Conservation (phyloP, 1,140 invertebrate genomes). For the Odontomachus brunneus region DNA sequence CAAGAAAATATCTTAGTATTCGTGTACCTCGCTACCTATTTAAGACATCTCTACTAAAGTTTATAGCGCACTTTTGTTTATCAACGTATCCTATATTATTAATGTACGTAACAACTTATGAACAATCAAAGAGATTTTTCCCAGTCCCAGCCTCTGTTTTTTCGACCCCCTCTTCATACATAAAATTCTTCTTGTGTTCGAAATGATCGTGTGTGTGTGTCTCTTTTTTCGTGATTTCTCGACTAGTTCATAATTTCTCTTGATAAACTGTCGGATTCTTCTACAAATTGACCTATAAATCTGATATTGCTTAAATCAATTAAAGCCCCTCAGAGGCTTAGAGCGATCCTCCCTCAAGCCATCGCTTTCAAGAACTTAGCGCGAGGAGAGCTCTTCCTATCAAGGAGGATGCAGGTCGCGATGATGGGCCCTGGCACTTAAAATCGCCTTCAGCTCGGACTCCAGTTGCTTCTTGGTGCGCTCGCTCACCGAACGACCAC, state of each 20-base stretch:
- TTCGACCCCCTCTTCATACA: background rate
- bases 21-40: conserved; percentile 70
- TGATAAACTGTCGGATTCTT: conserved; percentile 74
- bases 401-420: conserved; percentile 84
- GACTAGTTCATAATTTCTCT: conserved; percentile 55
- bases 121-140: conserved; percentile 73
- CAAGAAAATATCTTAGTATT: conserved; percentile 82
- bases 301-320: conserved; percentile 85
- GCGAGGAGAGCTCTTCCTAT: conserved; percentile 70
- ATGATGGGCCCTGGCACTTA: conserved; percentile 84
- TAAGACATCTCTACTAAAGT: conserved; percentile 81
- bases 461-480: conserved; percentile 84
- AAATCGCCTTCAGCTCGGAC: conserved; percentile 83
- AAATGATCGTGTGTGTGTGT: too few species aligned
- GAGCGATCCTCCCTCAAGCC: conserved; percentile 73
- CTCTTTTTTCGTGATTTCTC: conserved; percentile 21
- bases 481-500: conserved; percentile 81
- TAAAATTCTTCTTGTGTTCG: conserved; percentile 16
- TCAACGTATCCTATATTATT: conserved; percentile 78
- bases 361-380: conserved; percentile 72
- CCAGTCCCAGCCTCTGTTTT: background rate
- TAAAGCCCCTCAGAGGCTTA: conserved; percentile 85
- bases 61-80: conserved; percentile 77
- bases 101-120: conserved; percentile 82
- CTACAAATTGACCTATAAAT: conserved; percentile 86